phyloP scores from a whole-genome alignment of 2,113 vertebrate genomes.

The Strigops habroptila region DNA sequence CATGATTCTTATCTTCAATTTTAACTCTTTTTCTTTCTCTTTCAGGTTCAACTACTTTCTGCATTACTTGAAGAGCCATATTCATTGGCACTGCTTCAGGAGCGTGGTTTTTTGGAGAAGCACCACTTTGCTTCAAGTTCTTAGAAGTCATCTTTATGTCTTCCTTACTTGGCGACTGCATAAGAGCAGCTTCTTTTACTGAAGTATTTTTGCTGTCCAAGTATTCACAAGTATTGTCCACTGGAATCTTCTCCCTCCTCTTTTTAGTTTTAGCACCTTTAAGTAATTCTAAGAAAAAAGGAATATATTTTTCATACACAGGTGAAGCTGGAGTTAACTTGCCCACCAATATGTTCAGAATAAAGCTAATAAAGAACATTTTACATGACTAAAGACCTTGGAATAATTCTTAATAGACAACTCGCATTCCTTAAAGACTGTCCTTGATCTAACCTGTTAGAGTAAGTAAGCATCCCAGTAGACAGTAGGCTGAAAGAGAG shows the following conservation, averaged over 20 bases:
- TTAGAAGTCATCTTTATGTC: neutral
- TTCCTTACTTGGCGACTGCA: neutral
- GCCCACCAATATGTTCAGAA: neutral
- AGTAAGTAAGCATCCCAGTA: neutral
- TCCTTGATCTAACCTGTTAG: neutral
- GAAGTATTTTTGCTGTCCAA: neutral
- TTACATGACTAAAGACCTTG: neutral
- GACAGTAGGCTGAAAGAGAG: neutral
- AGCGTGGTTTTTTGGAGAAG: neutral
- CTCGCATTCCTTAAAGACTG: neutral
- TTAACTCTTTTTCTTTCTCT: slow-evolving; percentile 76
- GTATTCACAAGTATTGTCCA: slow-evolving; percentile 29
- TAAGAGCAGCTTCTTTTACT: neutral
- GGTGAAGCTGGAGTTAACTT: neutral
- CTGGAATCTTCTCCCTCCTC: slow-evolving; percentile 81
- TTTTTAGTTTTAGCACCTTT: slow-evolving; percentile 71
- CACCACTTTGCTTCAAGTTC: neutral
- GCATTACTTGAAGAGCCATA: neutral
- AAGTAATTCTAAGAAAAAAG: slow-evolving; percentile 67
- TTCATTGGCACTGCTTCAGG: neutral
- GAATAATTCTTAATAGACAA: neutral
- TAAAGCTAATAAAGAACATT: neutral
- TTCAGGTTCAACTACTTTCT: neutral
- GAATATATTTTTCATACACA: neutral
- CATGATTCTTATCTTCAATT: slow-evolving; percentile 58